These are phyloP conservation scores for Sparidentex hasta DNA, from an alignment of 2,797 vertebrate genomes.

Conservation along the genomic window DNA sequence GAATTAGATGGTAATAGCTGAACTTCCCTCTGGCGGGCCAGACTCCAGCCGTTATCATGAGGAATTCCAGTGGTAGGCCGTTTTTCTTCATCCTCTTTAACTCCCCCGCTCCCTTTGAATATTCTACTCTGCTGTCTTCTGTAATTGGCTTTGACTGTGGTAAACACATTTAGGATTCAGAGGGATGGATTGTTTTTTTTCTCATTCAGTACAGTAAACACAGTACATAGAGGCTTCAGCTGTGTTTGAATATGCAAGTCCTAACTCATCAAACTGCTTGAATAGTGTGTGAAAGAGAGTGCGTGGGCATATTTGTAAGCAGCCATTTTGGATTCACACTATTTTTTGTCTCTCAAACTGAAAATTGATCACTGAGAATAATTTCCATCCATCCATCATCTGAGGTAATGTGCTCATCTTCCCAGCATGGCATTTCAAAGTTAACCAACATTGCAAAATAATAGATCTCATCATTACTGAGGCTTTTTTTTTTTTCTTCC, in stretches of 20 bases:
- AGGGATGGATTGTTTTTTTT: constrained; percentile 25
- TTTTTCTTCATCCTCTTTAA: constrained; percentile 17
- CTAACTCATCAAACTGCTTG: constrained; percentile 3
- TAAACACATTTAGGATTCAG: constrained; percentile 48
- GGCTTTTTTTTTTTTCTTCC: not conserved
- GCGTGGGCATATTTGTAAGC: not conserved
- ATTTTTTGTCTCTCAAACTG: not conserved
- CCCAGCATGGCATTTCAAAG: not conserved
- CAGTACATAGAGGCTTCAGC: not conserved
- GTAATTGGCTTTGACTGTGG: constrained; percentile 50
- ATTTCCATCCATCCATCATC: constrained; percentile 21
- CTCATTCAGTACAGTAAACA: constrained; percentile 43
- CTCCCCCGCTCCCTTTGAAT: constrained; percentile 28
- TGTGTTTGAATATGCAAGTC: constrained; percentile 14
- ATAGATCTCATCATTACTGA: not conserved
- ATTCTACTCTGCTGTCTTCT: constrained; percentile 31
- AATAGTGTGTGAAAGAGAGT: not conserved
- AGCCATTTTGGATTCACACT: not conserved
- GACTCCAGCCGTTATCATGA: constrained; percentile 30
- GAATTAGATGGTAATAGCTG: constrained; percentile 33
- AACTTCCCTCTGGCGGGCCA: constrained; percentile 18
- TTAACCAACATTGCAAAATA: not conserved
- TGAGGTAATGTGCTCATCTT: not conserved
- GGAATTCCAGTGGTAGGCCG: constrained; percentile 7
- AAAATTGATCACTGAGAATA: constrained; percentile 14